Base-by-base conservation (phyloP, 2,113 vertebrate genomes). In the Odobenus rosmarus region DNA sequence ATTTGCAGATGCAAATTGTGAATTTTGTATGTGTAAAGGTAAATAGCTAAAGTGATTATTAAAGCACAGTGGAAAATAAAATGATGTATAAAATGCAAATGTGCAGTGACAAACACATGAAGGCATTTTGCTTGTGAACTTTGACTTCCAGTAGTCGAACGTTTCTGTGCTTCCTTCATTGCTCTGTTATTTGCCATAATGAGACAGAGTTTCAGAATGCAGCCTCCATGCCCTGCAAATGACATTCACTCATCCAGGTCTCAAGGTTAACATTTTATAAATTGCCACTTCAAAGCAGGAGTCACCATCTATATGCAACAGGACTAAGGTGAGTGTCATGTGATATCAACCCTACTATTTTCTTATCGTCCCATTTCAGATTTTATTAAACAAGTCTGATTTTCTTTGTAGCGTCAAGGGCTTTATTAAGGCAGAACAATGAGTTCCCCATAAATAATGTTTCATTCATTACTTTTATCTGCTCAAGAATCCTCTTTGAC, bases 1-100 rank as follows among this genome's bases (percentile, higher is more conserved):
- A 98, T 98, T 98, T 98, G 97, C 97, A 95, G 96, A 98, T 98
- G 98, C 93, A 98, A 98, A 98, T 98, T 89, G 59, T 93, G 97
- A 97, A 92, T 98, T 97, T 96, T 95, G 95, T 90, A 97, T 87
- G 90, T 64, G 61, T 92, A 93, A 98, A 97, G 93, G 97, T 97
- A 98, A 98, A 98, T 97, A 98, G 51, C 88, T 96, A 98, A 97
- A 90, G 93, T 97, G 85, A 96, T 97, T 98, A 96, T 96, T 97
- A 97, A 96, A 95, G 61, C 49, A 90, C 53, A 72, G 88, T 84
- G 74, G 85, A 97, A 97, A 96, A 97, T 93, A 95, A 97, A 94
- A 93, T 71, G 88, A 84, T 95, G 96, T 95, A 95, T 95, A 95
- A 95, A 96, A 98, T 98, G 96, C 88, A 96, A 98, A 98, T 97